A percentile compares a stretch with the other conserved stretches of the same genome.
Evolutionary conservation across 2,888 invertebrate genomes (phyloP).

Genomic region (Cheilosia vernalis): DNA sequence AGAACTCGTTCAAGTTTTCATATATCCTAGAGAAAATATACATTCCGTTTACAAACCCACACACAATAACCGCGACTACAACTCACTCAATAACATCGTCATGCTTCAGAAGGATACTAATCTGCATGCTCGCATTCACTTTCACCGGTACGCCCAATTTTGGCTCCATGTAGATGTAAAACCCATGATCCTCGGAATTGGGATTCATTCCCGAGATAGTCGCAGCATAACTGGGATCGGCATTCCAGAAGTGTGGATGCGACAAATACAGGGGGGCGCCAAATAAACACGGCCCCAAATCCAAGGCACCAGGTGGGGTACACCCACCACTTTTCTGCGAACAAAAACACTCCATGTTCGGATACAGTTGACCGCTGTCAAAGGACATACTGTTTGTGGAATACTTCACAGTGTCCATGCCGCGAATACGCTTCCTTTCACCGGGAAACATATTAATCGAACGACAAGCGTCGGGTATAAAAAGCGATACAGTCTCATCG

Average conservation of each 20-base stretch:
- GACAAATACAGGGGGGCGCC: constrained; percentile 92
- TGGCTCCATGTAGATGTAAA: constrained; percentile 88
- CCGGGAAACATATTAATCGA: constrained; percentile 83
- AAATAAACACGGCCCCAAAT: constrained; percentile 88
- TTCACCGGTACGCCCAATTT: constrained; percentile 89
- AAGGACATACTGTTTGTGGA: constrained; percentile 86
- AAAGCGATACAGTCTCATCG: constrained; percentile 85
- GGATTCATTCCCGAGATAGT: constrained; percentile 88
- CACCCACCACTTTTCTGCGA: constrained; percentile 80
- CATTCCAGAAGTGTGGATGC: constrained; percentile 91
- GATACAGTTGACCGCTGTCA: constrained; percentile 87
- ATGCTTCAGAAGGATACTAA: constrained; percentile 86
- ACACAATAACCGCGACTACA: background rate
- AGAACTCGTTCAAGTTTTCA: constrained; percentile 83
- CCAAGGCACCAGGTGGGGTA: constrained; percentile 86
- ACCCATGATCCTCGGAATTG: constrained; percentile 86
- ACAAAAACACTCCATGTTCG: constrained; percentile 88
- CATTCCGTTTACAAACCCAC: no score
- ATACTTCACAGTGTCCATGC: constrained; percentile 79
- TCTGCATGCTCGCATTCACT: constrained; percentile 89
- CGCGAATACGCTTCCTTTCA: constrained; percentile 76
- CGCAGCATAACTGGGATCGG: constrained; percentile 87
- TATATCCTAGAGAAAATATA: constrained; percentile 83
- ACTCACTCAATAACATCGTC: constrained; percentile 85
- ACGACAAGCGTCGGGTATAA: constrained; percentile 91